Conservation (phyloP, 2,113 vertebrate genomes). For the Sminthopsis crassicaudata region DNA sequence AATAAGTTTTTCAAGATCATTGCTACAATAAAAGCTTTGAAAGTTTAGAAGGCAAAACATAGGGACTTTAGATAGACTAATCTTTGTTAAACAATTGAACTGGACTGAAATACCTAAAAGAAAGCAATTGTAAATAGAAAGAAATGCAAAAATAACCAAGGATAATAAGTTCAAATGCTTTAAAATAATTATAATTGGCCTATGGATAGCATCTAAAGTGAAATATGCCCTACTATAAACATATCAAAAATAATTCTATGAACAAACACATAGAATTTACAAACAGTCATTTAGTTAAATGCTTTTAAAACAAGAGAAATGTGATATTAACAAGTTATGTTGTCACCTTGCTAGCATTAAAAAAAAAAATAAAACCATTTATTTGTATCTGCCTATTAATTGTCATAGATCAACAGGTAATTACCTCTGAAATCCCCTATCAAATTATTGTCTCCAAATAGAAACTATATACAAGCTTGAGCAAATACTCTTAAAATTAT, state of each 20-base stretch:
- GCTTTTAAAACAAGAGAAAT: neutral
- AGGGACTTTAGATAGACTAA: neutral
- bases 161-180: slow-evolving; percentile 20
- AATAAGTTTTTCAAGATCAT: neutral
- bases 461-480: slow-evolving; percentile 56
- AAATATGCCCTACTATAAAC: neutral
- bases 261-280: neutral
- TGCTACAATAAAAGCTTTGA: neutral
- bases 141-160: slow-evolving; percentile 14
- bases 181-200: slow-evolving; percentile 1
- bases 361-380: neutral
- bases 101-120: neutral
- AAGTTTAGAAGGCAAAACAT: neutral
- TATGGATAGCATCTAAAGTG: neutral
- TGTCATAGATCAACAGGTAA: neutral
- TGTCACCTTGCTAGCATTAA: neutral
- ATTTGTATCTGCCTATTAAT: neutral
- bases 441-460: slow-evolving; percentile 42
- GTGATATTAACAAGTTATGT: neutral
- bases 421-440: slow-evolving; percentile 13
- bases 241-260: neutral
- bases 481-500: slow-evolving; percentile 33
- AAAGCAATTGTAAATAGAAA: slow-evolving; percentile 7
- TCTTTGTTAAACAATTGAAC: neutral
- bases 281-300: neutral